Percentiles rank a stretch among this genome's conserved stretches.
Conservation (phyloP, 2,888 invertebrate genomes). For the Petrolisthes manimaculis region DNA sequence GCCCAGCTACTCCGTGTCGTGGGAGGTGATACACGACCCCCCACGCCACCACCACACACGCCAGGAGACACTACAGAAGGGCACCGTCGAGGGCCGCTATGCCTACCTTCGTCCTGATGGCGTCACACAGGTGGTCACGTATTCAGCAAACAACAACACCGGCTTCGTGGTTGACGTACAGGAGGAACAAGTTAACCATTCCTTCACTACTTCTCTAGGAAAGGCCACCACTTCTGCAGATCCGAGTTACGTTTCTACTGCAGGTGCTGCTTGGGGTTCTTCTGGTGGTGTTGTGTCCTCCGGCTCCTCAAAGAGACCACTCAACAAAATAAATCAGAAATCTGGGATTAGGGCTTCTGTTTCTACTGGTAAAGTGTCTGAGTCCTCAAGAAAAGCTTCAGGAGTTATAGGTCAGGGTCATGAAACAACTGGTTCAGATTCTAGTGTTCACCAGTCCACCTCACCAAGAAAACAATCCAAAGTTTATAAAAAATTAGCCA, state of each 20-base stretch:
- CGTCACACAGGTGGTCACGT: conserved; percentile 22
- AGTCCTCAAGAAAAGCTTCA: too few relatives aligned
- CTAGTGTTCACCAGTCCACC: not conserved
- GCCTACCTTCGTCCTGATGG: conserved; percentile 33
- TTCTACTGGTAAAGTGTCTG: too few relatives aligned
- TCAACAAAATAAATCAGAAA: too few relatives aligned
- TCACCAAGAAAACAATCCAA: not conserved
- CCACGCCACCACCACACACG: conserved; percentile 27
- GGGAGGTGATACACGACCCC: conserved; percentile 28
- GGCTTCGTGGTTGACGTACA: conserved; percentile 29
- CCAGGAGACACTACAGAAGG: conserved; percentile 11
- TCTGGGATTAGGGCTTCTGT: too few relatives aligned
- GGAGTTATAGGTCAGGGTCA: not conserved
- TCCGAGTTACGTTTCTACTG: not conserved
- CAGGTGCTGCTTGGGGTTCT: too few relatives aligned
- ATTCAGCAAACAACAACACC: conserved; percentile 33
- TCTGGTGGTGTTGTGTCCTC: too few relatives aligned
- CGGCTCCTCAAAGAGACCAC: too few relatives aligned
- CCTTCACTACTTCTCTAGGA: conserved; percentile 14
- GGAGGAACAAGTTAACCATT: conserved; percentile 1
- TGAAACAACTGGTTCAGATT: not conserved
- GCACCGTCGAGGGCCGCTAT: conserved; percentile 37
- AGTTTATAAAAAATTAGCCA: not conserved
- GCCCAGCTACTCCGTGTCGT: conserved; percentile 20
- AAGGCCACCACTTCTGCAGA: not conserved